Base-by-base conservation (phyloP, 2,797 vertebrate species). In the Hoplostethus mediterraneus region DNA sequence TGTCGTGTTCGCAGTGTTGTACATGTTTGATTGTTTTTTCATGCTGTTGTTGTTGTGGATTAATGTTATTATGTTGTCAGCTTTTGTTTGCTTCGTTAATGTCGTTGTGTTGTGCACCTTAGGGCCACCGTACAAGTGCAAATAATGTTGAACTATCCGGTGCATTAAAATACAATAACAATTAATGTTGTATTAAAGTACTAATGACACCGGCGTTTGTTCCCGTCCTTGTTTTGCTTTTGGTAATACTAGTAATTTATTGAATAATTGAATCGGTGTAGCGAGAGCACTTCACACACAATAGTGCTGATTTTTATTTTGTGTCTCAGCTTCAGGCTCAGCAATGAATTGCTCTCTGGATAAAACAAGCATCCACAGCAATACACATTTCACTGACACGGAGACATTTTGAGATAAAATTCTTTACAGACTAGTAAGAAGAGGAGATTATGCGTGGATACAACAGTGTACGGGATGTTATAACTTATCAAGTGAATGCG, bases 401-500 rank as follows among this genome's bases (percentile, higher is more conserved):
- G 56, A 88, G 58, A 77, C 59, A 76, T 77, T 75, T 67, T 40
- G 57, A 74, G 59, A 84, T 83, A 65, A 77, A 78, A 84, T 71
- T 77, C 73, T 68, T 86, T 69, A 75, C 78, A 84, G 44, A 42
- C 59, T 55, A 74, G 71, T 75, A 71, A 79, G 38, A 77, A 75
- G 84, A 81, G 52, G 33, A 72, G 58, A 88, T 79, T 73, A 86
- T 56, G 40, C 45, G 21, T 2, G 10, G n/a, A n/a, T 16, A 21
- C 12, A 64, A 52, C 17, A 47, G 45, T 55, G 64, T 49, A 71
- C 36, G 58, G 79, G 69, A 67, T 47, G 42, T 44, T 73, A 68
- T 76, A 84, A 87, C 80, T 87, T 83, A 89, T 90, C 81, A 16
- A 80, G 76, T 61, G 67, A 78, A 81, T 80, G 83, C 72, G 75